Evolutionary conservation across 2,888 invertebrate species (phyloP), one percentile per base, ranked within the genome.

Genomic region (Tuta absoluta): DNA sequence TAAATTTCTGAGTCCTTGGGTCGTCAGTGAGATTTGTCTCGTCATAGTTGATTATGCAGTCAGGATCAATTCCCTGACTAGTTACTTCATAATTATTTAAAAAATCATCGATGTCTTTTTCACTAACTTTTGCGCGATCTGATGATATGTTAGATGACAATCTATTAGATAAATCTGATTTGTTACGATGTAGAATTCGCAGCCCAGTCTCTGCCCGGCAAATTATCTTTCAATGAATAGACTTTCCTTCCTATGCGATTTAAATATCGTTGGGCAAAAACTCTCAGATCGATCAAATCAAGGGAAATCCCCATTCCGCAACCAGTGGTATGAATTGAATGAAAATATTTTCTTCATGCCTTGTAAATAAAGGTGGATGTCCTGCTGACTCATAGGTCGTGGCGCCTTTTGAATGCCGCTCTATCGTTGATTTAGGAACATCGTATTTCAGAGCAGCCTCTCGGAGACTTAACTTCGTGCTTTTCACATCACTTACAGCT

Each of bases 1-100:
- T 57, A 28, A 64, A 64, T 53, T 68, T 69, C 33, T 62, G 14
- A 11, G 63, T 21, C 14, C 71, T 71, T 7, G 71, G 69, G 53
- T 71, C 59, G 33, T 72, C 72, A 12, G 56, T 51, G 7, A 69
- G 33, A 41, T 71, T 71, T 17, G 71, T 71, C 57, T 72, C 71
- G 56, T 72, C 71, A 10, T 33, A 33, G 8, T 33, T 33, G 45
- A 14, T 45, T 2, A 45, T 14, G 17, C n/a, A 17, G 8, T 45
- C 33, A 33, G 33, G 33, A 7, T 33, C 33, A 33, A 58, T 62
- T 48, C 33, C 33, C 33, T 33, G 33, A 33, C 33, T 33, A 3
- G 33, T 33, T 8, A 53, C 21, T 53, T 53, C 53, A 23, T 53
- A 53, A 23, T 53, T 53, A 12, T 21, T 23, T 21, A 53, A 53